phyloP scores from a whole-genome alignment of 2,113 vertebrate species.

The Tyto alba region DNA sequence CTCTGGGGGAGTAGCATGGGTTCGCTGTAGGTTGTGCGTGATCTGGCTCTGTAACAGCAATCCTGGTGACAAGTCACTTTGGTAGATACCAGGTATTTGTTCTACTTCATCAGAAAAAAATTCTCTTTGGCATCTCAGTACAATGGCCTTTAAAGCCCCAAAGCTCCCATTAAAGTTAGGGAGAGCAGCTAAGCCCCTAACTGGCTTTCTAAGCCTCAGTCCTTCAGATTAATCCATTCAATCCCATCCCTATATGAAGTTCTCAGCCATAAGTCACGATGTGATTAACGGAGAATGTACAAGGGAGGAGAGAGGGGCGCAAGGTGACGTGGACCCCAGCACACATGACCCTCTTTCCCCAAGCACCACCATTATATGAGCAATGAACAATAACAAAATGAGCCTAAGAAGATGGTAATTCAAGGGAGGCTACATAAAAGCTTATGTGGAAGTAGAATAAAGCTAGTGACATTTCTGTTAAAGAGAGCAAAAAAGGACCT shows the following conservation, averaged over 20 bases:
- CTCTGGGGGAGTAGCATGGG: neutral
- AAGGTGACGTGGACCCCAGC: neutral
- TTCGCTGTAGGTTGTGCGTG: neutral
- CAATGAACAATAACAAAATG: neutral
- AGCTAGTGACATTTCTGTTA: neutral
- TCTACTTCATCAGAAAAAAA: neutral
- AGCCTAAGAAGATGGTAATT: neutral
- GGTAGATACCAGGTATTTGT: neutral
- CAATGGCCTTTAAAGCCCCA: neutral
- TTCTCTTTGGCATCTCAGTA: neutral
- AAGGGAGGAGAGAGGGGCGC: neutral
- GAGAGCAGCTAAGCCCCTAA: conserved; percentile 26
- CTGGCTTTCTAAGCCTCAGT: conserved; percentile 27
- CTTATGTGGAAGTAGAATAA: neutral
- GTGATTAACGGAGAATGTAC: neutral
- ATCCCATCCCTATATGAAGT: neutral
- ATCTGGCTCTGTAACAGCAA: neutral
- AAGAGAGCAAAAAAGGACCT: neutral
- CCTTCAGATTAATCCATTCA: conserved; percentile 45
- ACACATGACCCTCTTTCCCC: neutral
- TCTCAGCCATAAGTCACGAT: neutral
- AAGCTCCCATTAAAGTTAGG: neutral
- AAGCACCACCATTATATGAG: neutral
- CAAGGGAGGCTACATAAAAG: neutral
- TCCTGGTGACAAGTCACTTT: neutral